Conservation (phyloP, 2,888 invertebrate genomes). For the Biston stratarius region DNA sequence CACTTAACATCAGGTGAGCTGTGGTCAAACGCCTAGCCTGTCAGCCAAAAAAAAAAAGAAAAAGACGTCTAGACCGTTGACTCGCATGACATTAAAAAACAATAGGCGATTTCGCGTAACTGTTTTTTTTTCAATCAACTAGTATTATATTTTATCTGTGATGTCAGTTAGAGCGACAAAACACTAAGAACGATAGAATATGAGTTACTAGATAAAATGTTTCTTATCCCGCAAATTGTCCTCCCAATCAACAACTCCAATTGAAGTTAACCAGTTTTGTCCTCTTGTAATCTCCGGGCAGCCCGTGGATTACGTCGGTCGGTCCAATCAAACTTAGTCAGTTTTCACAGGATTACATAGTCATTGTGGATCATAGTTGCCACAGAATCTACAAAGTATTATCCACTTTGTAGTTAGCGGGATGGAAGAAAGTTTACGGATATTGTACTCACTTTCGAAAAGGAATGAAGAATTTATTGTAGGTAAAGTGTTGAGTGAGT, state of each 20-base stretch:
- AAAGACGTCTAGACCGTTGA: too few species aligned
- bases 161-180: too few species aligned
- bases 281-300: conserved; percentile 52
- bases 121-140: too few species aligned
- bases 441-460: neutral
- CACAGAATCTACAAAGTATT: conserved; percentile 22
- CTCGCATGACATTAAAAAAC: too few species aligned
- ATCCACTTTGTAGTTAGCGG: conserved; percentile 16
- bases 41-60: too few species aligned
- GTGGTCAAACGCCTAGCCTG: too few species aligned
- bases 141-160: too few species aligned
- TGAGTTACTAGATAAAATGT: neutral
- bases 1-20: too few species aligned
- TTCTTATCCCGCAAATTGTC: conserved; percentile 30
- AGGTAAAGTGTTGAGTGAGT: too few species aligned
- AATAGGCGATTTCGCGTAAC: too few species aligned
- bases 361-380: conserved; percentile 44
- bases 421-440: conserved; percentile 4
- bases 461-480: too few species aligned
- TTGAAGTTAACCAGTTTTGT: conserved; percentile 61
- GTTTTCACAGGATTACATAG: conserved; percentile 49
- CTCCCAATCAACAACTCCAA: conserved; percentile 57
- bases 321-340: conserved; percentile 74
- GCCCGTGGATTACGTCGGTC: conserved; percentile 52
- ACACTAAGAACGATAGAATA: neutral